Percentiles rank a stretch among this genome's conserved stretches.
phyloP scores from a whole-genome alignment of 1,140 invertebrate genomes.

The Drosophila setifemur region DNA sequence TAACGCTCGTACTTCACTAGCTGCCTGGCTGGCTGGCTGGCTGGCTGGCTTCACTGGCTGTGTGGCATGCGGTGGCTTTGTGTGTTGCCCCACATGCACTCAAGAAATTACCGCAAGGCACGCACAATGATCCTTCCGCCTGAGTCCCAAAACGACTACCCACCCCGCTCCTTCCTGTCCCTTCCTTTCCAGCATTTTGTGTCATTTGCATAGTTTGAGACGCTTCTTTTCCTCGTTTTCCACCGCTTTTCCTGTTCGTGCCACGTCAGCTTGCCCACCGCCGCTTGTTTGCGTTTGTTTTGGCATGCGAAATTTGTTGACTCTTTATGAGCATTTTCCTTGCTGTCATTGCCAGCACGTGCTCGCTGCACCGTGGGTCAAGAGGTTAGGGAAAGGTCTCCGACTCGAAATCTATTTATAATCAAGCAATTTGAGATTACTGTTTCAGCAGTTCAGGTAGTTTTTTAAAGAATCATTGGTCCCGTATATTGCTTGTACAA shows the following conservation, averaged over 20 bases:
- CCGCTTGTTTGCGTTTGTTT: constrained; percentile 44
- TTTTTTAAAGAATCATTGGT: too few species aligned
- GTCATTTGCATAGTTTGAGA: constrained; percentile 62
- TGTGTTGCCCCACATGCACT: constrained; percentile 59
- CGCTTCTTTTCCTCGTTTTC: neutral
- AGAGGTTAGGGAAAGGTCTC: neutral
- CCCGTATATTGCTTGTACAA: too few species aligned
- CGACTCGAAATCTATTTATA: neutral
- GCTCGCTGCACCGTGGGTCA: constrained; percentile 8
- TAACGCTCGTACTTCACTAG: constrained; percentile 24
- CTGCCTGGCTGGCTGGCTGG: constrained; percentile 33
- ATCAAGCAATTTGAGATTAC: too few species aligned
- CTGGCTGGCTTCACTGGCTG: constrained; percentile 27
- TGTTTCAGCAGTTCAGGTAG: too few species aligned
- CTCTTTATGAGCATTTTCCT: constrained; percentile 61
- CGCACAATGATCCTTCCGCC: constrained; percentile 46
- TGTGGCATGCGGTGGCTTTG: constrained; percentile 34
- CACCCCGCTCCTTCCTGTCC: neutral
- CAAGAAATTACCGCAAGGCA: constrained; percentile 64
- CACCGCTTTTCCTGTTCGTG: neutral
- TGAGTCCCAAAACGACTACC: neutral
- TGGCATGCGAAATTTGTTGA: constrained; percentile 55
- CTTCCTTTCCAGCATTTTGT: constrained; percentile 14
- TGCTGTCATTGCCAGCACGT: constrained; percentile 33
- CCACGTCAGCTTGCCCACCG: constrained; percentile 36